Evolutionary conservation across 2,888 invertebrate species (phyloP).

Genomic region (Leucophora obtusa): DNA sequence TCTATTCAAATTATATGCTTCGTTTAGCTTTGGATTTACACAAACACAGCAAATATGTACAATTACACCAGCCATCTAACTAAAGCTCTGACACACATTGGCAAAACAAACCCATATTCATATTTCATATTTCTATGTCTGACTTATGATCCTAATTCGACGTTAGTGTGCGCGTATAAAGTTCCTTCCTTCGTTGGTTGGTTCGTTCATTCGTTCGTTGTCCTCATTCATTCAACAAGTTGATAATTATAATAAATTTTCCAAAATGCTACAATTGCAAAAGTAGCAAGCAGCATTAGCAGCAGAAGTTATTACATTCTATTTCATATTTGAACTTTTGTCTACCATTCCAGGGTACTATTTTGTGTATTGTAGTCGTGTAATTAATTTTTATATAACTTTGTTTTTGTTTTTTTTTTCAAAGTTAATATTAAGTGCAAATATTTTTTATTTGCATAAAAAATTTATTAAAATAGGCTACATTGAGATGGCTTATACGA

Average conservation of each 20-base stretch:
- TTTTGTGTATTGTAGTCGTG: background rate
- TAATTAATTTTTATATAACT: background rate
- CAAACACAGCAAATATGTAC: background rate
- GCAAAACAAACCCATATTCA: constrained; percentile 7
- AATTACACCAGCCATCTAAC: background rate
- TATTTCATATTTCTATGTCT: constrained; percentile 34
- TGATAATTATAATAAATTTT: background rate
- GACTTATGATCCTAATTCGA: constrained; percentile 13
- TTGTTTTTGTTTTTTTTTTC: background rate
- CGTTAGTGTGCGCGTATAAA: background rate
- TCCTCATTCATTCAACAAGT: background rate
- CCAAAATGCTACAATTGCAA: background rate
- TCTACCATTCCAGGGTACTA: no score
- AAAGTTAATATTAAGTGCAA: background rate
- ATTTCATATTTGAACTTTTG: no score
- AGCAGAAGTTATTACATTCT: no score
- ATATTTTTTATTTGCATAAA: background rate
- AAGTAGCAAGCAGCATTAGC: no score
- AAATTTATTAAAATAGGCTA: background rate
- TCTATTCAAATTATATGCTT: constrained; percentile 13
- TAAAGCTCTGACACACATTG: background rate
- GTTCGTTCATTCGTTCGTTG: background rate
- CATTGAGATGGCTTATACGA: background rate
- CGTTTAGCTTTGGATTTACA: constrained; percentile 27
- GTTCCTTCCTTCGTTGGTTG: background rate